Base-by-base conservation (phyloP, 2,888 invertebrate genomes). In the Diachrysia chrysitis region DNA sequence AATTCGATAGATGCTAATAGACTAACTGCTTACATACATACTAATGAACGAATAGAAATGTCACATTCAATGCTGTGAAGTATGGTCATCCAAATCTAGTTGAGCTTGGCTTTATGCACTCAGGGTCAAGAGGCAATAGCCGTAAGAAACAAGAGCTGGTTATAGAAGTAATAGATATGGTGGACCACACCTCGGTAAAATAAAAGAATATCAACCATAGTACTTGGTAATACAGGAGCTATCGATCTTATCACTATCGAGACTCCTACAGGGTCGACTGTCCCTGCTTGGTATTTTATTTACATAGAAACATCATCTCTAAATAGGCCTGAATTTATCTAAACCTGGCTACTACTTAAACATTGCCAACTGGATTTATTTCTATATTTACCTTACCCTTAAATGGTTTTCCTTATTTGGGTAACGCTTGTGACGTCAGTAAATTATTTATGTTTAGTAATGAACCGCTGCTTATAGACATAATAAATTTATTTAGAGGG, bases 341-440 rank as follows among this genome's bases (percentile, higher is more conserved):
- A 1, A 35, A 35, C 7, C 35, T 35, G 29, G 6, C 35, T 35
- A 12, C 35, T 12, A 10, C 12, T 12, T 2, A 42, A 42, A n/a
- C n/a, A n/a, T 42, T 42, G n/a, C 0, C 42, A 42, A 42, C 42
- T n/a, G 16, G 6, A 42, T 42, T 42, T 42, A 58, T 32, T 48
- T 9, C 58, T 66, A 42, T 23, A n/a, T 29, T 62, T 19, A 14
- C 16, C 21, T 25, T 23, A n/a, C 63, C 54, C 63, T 65, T 59
- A 32, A 19, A 37, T 10, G 53, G 42, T 79, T 76, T 71, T 81
- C 73, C 82, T 73, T 63, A 65, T 78, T 67, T 69, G 53, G 61
- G 25, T 58, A 58, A 65, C 46, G 48, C 62, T 54, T 23, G 19
- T 73, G 76, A 79, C 70, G 76, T 81, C 66, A 67, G 63, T 66